Base-by-base conservation (phyloP, 1,140 invertebrate species). In the Drusus annulatus region DNA sequence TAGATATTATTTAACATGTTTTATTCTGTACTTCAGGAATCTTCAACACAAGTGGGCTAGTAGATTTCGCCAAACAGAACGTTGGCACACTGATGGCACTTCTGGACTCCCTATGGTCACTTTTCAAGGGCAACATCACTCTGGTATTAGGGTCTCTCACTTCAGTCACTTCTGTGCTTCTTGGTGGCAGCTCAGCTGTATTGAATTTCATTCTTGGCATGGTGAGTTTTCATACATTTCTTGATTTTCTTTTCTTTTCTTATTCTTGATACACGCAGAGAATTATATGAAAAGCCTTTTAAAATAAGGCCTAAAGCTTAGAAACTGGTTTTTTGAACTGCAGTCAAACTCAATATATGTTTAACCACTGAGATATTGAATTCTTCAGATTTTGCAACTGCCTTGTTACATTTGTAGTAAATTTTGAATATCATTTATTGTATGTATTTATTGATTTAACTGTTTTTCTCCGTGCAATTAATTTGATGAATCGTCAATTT, bases 181-280 rank as follows among this genome's bases (percentile, higher is more conserved):
- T 99, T 62, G 96, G 96, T 76, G 98, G 98, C 50, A 97, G 98
- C 79, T 95, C 97, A 19, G 96, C 97, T 13, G 93, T 99, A 71
- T 92, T 99, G 68, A 98, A 98, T 88, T 98, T 98, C 86, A 91
- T 97, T 76, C 91, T 99, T 21, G 97, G 96, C 87, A 92, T 96
- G 90, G 97, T 98, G 90, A 51, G 68, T 71, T 21, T 2, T 13
- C n/a, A 21, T 21, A 4, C 15, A 56, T 56, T 56, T 56, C 8
- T 36, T 6, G 31, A 36, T 28, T 28, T 28, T 2, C 25, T 28
- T 28, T 28, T 28, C 5, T 28, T 28, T 28, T 28, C 25, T 28
- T 28, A 28, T 28, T 2, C 25, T 5, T 2, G 25, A 28, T 28
- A 28, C 5, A 5, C 25, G 25, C 25, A 28, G 25, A 28, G 25